Evolutionary conservation across 2,113 vertebrate genomes (phyloP), one percentile per base, ranked within the genome.

Genomic region (Megaptera novaeangliae): DNA sequence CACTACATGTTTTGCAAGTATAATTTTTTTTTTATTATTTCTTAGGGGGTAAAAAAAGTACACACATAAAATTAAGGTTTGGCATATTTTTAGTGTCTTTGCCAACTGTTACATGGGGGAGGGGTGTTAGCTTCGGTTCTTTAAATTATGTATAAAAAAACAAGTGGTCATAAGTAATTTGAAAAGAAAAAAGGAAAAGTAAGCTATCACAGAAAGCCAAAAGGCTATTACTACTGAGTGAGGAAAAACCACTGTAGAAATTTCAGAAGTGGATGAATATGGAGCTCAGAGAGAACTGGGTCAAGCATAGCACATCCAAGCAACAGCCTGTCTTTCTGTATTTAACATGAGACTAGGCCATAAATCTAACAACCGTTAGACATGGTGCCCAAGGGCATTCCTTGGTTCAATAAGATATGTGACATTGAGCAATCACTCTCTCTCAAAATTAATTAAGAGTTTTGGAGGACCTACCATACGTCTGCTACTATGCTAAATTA

Each of bases 21-120:
- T 98, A 97, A 97, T 98, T 96, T 98, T 95, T 97, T 95, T 97
- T 97, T 96, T 98, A 97, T 98, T 98, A 97, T 98, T 98, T 98
- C 94, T 97, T 94, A 93, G 81, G 96, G 85, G 90, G 84, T 78
- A 75, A 95, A 96, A 96, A 96, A 98, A 95, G 92, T 94, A 97
- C 91, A 96, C 91, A 97, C 94, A 97, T 96, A 96, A 97, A 97
- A 98, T 97, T 97, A 97, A 96, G 96, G 92, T 94, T 98, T 94
- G 97, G 91, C 97, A 97, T 98, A 97, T 97, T 97, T 98, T 96
- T 96, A 96, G 98, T 96, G 91, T 88, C 88, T 94, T 96, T 97
- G 90, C 97, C 98, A 98, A 97, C 96, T 98, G 97, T 96, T 97
- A 77, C 52, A 20, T 97, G 94, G 95, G 95, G 96, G 88, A 96